Evolutionary conservation across 1,140 invertebrate genomes (phyloP), one percentile per base, ranked within the genome.

Genomic region (Musca vetustissima): DNA sequence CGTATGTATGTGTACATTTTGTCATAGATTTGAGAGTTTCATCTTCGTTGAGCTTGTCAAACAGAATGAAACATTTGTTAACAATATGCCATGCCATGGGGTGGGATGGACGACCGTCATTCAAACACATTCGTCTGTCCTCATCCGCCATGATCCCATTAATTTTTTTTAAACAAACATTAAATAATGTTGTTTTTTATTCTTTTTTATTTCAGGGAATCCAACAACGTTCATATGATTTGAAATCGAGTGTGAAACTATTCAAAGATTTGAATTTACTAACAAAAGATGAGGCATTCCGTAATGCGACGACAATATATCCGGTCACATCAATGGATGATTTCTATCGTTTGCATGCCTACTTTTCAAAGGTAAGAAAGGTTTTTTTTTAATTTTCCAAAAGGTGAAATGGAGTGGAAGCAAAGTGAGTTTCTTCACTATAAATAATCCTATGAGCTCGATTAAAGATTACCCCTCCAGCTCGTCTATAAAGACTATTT

Each of bases 311-410:
- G 13, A 86, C 89, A 19, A 82, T 92, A 49, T 88, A 87, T 83
- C 90, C 90, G 1, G 84, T 92, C 21, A 84, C 86, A 66, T 85
- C 89, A 73, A 86, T 87, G 25, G 83, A 85, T 13, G 86, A 87
- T 68, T 86, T 91, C 73, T 92, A 91, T 79, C 87, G 89, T 73
- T 83, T 93, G 11, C 90, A 93, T 78, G 86, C 87, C 68, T 89
- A 88, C 78, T 89, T 90, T 78, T 87, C 88, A 66, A 86, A 87
- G 78, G 89, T 90, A 83, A 83, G 76, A 8, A 17, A 13, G 36
- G 13, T 8, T 43, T 43, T 50, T n/a, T 50, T 69, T 64, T 66
- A 14, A 28, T 24, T 2, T n/a, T n/a, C 43, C 28, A n/a, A 14
- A 52, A 67, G 15, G 25, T 4, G 25, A 4, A 32, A 4, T 32